These are phyloP conservation scores for Tenthredo notha DNA, from an alignment of 2,888 invertebrate genomes.

Conservation along the genomic window DNA sequence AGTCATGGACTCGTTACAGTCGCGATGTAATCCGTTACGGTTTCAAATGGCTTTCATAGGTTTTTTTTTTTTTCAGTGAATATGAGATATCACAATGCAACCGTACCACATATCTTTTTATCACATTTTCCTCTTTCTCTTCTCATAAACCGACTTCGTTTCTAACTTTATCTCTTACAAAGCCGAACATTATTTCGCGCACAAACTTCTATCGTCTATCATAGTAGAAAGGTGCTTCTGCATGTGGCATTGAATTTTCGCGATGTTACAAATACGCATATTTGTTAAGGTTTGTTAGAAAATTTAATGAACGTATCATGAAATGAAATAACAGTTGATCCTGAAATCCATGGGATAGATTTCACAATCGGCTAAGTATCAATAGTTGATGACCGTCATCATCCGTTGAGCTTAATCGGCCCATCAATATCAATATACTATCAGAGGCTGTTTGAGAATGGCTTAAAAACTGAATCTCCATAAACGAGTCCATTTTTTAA, in stretches of 20 bases:
- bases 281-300: neutral
- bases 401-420: no score
- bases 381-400: no score
- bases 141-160: neutral
- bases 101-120: neutral
- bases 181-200: neutral
- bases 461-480: neutral
- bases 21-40: neutral
- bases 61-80: constrained; percentile 15
- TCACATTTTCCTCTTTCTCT: neutral
- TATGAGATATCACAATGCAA: neutral
- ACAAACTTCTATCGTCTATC: neutral
- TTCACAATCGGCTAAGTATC: no score
- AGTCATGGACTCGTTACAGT: neutral
- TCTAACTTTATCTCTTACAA: neutral
- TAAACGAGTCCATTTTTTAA: neutral
- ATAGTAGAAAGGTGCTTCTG: neutral
- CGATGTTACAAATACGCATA: neutral
- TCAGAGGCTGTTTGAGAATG: neutral
- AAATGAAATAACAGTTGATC: no score
- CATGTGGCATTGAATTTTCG: neutral
- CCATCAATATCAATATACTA: neutral
- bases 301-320: no score
- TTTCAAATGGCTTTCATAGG: constrained; percentile 18
- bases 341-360: no score